Conservation (phyloP, 2,113 vertebrate genomes). For the Chamaetylas fuelleborni region DNA sequence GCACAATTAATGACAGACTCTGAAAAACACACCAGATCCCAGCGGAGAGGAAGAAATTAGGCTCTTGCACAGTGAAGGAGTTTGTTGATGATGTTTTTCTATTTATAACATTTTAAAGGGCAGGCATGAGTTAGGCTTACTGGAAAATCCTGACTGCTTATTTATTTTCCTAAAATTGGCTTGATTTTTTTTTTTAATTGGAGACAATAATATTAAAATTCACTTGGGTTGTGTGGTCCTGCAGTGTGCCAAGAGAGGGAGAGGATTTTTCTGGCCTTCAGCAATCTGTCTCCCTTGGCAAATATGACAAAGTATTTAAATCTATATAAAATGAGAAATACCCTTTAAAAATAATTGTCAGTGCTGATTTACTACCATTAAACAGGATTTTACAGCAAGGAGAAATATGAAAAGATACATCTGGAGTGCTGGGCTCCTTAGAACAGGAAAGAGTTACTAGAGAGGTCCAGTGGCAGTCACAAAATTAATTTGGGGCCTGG, state of each 20-base stretch:
- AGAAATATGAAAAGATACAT: neutral
- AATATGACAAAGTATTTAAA: neutral
- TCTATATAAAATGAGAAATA: neutral
- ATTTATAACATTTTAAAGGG: neutral
- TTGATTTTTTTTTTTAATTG: neutral
- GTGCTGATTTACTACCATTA: no score
- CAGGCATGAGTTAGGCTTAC: neutral
- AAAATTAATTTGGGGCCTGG: neutral
- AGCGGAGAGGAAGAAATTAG: conserved; percentile 58
- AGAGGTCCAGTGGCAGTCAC: neutral
- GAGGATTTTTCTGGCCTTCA: neutral
- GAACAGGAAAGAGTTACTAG: neutral
- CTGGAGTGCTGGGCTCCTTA: neutral
- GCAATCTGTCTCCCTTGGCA: neutral
- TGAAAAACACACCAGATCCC: conserved; percentile 75
- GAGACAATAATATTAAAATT: neutral
- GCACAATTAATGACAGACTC: conserved; percentile 79
- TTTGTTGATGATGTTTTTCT: conserved; percentile 56
- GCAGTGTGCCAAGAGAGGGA: neutral
- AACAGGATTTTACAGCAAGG: neutral
- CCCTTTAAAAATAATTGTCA: neutral
- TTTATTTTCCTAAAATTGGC: neutral
- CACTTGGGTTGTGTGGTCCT: neutral
- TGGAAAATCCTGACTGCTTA: neutral
- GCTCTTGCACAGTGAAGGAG: conserved; percentile 34